Base-by-base conservation (phyloP, 2,797 vertebrate genomes). In the Prunella strophiata region DNA sequence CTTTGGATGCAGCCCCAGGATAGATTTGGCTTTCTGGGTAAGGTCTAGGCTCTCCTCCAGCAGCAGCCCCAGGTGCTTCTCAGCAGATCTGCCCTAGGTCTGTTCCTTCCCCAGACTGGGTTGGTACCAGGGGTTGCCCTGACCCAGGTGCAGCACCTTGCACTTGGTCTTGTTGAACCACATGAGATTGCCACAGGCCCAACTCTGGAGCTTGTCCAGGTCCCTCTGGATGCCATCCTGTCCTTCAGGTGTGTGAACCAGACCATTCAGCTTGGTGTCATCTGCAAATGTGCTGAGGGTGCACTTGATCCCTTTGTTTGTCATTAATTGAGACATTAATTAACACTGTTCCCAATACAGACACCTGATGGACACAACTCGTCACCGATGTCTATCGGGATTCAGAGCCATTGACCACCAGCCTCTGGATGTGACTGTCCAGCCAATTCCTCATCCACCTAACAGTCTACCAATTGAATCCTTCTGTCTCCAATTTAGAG, bases 351-450 rank as follows among this genome's bases (percentile, higher is more conserved):
- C 72, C 38, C 63, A 68, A 1, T 25, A 11, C 1, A 3, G 15
- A 16, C 27, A 5, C 54, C 23, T 59, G 47, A 59, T 21, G 45
- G 18, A 11, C 47, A 45, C 12, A 7, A 19, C 27, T 59, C 9
- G 12, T 67, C 54, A 59, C 38, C 2, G 0, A 2, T 26, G 48
- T 70, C 48, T 57, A 6, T 34, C 0, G 0, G 34, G 42, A 62
- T 26, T 29, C 55, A 27, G 57, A 71, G 34, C 30, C 42, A 42
- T 13, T 42, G 57, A 34, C 30, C 14, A 32, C 14, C 25, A 47
- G 9, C 42, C 26, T 62, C 48, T 86, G 50, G 48, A 42, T 62
- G 21, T 22, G 34, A 48, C 26, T 5, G 6, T 55, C 30, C 65
- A 77, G 7, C 9, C n/a, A 54, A 10, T 55, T 54, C 42, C 26